These are phyloP conservation scores for Coendou prehensilis DNA, from an alignment of 2,797 vertebrate species.

Conservation along the genomic window DNA sequence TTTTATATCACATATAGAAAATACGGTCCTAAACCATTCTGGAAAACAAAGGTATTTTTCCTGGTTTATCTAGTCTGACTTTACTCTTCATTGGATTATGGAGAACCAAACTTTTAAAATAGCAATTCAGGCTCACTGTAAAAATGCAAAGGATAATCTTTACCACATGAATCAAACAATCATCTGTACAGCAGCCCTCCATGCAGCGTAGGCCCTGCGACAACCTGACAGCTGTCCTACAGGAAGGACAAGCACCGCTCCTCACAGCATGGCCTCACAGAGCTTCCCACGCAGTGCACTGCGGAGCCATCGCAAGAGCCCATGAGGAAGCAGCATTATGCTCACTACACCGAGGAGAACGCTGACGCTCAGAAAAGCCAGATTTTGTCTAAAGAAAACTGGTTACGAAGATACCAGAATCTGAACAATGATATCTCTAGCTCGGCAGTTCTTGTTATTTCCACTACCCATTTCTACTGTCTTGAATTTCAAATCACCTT, in stretches of 20 bases:
- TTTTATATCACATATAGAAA: neutral
- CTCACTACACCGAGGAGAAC: neutral
- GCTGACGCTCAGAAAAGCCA: neutral
- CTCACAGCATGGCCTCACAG: neutral
- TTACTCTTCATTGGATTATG: neutral
- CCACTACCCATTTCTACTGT: neutral
- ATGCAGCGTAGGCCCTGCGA: neutral
- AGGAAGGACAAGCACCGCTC: neutral
- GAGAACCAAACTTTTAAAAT: neutral
- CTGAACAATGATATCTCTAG: neutral
- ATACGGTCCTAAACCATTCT: neutral
- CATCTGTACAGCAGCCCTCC: neutral
- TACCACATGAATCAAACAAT: neutral
- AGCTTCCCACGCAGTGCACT: accelerated
- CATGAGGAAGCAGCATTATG: neutral
- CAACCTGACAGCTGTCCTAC: neutral
- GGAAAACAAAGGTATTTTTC: slow-evolving; percentile 34
- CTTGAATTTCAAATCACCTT: slow-evolving; percentile 26
- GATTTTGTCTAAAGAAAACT: neutral
- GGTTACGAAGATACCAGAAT: neutral
- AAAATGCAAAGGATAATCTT: neutral
- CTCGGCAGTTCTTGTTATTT: neutral
- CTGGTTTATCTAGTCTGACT: neutral
- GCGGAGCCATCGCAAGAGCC: neutral
- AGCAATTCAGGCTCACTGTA: neutral